Percentiles rank a stretch among this genome's conserved stretches.
Conservation (phyloP, 2,888 invertebrate species). For the Euphydryas editha region DNA sequence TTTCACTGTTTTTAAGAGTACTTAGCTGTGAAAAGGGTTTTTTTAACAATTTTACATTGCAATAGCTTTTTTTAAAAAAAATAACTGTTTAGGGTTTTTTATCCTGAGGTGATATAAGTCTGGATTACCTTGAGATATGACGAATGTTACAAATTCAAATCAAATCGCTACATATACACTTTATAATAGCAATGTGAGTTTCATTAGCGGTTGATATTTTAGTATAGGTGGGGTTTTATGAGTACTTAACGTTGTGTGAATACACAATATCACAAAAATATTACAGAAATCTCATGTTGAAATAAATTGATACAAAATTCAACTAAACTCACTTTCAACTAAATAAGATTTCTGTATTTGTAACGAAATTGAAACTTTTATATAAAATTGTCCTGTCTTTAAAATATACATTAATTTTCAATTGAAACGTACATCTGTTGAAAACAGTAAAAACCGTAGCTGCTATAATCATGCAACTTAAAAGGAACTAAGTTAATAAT, state of each 20-base stretch:
- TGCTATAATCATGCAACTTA: not conserved
- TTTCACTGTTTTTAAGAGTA: too few relatives aligned
- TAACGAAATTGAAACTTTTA: not conserved
- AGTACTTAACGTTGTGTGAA: not conserved
- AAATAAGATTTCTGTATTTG: not conserved
- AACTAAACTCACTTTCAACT: not conserved
- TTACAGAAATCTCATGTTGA: not conserved
- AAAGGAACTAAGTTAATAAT: slow-evolving; percentile 1
- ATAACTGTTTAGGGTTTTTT: too few relatives aligned
- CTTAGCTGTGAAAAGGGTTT: too few relatives aligned
- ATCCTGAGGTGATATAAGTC: too few relatives aligned
- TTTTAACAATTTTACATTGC: too few relatives aligned
- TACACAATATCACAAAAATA: slow-evolving; percentile 11
- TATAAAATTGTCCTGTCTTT: slow-evolving; percentile 4
- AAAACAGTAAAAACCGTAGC: not conserved
- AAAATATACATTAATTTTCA: slow-evolving; percentile 7
- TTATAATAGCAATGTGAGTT: slow-evolving; percentile 16
- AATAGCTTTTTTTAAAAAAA: not conserved
- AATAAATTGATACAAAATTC: not conserved
- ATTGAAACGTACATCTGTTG: not conserved
- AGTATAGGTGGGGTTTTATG: slow-evolving; percentile 24
- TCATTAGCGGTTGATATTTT: not conserved
- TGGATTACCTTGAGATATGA: too few relatives aligned
- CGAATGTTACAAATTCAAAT: too few relatives aligned
- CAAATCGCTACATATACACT: too few relatives aligned